phyloP scores from a whole-genome alignment of 2,888 invertebrate species.

The Troilus luridus region DNA sequence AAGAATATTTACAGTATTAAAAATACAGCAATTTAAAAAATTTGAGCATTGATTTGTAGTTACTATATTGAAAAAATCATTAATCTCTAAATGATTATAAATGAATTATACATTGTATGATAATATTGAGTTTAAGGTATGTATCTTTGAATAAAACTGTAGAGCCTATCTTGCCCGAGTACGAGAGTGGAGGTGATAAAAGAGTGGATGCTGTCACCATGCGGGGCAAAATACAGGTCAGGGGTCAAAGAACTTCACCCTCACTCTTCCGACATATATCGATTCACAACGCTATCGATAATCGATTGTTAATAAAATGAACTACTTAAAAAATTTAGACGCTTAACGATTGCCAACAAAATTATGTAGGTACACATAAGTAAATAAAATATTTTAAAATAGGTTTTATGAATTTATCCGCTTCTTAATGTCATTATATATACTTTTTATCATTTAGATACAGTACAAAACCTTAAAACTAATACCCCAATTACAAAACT shows the following conservation, averaged over 20 bases:
- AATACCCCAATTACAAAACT: background rate
- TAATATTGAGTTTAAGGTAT: background rate
- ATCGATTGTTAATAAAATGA: background rate
- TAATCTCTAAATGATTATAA: background rate
- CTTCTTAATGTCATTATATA: background rate
- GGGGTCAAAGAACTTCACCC: slow-evolving; percentile 31
- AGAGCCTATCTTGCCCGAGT: background rate
- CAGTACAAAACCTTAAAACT: background rate
- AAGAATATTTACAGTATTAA: too few species aligned
- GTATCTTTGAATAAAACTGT: background rate
- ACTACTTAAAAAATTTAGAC: background rate
- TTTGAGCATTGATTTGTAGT: too few species aligned
- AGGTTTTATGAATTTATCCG: background rate
- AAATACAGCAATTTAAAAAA: too few species aligned
- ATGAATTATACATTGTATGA: background rate
- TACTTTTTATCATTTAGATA: background rate
- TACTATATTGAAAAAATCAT: too few species aligned
- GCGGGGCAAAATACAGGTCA: slow-evolving; percentile 16
- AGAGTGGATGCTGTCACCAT: background rate
- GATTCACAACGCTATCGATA: background rate
- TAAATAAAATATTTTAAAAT: background rate
- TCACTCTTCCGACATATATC: background rate
- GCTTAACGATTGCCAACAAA: background rate
- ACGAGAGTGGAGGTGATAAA: background rate
- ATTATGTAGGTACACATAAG: background rate